Base-by-base conservation (phyloP, 2,113 vertebrate genomes). In the Pterocles gutturalis region DNA sequence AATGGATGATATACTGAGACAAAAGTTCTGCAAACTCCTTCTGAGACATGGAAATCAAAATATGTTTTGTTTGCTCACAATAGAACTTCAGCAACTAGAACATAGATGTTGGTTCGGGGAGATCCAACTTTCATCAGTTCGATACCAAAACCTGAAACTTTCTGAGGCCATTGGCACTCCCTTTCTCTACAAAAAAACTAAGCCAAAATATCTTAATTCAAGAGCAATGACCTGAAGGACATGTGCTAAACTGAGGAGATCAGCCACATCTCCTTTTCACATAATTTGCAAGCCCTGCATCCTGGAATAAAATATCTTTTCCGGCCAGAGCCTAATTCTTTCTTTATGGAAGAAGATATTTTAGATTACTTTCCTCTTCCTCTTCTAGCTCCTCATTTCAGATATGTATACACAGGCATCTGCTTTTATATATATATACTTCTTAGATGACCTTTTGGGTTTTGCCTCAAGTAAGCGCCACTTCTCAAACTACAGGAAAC, bases 401-500 rank as follows among this genome's bases (percentile, higher is more conserved):
- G 33, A 15, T 18, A 7, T 6, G 5, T 14, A 51, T 43, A 41
- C 41, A 45, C 41, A 87, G 58, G 31, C 87, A 51, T 61, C 54
- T 93, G 55, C 16, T 90, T 53, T 88, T 66, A 34, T 76, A n/a
- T 31, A 3, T 14, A 41, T 41, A 41, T 41, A 41, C 51, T 86
- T 48, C 65, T n/a, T n/a, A 38, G 61, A 25, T 48, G 71, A 89
- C 43, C 49, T 96, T 92, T 66, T 53, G 66, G 53, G 41, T 20
- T 93, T 89, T 80, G 60, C n/a, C 53, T 94, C 31, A 38, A 0
- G 66, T 78, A 85, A 87, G 45, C 14, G 8, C 38, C 33, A 20
- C 46, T 95, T 72, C 58, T 84, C 60, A 65, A 51, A 34, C 45
- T 31, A 18, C 62, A 95, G 67, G 85, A 95, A 96, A 87, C n/a